Evolutionary conservation across 2,888 invertebrate genomes (phyloP), one percentile per base, ranked within the genome.

Genomic region (Drosophila differens): DNA sequence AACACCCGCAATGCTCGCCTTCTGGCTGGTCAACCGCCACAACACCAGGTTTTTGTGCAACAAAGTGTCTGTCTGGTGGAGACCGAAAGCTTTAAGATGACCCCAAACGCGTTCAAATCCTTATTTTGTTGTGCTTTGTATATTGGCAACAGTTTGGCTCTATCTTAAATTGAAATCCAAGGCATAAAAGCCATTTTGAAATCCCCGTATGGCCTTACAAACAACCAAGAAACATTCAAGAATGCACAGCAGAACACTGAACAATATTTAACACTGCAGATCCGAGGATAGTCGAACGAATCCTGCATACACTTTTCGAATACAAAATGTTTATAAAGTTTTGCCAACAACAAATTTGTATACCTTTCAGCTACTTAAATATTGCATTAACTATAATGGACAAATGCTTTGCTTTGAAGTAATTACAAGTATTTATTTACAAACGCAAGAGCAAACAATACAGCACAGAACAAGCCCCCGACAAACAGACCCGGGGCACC

Each of bases 151-250:
- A 78, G 74, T 75, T 86, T 72, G 59, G 44, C 49, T 68, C 41
- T 86, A 85, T 85, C 85, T 85, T 70, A 86, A 85, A 85, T 86
- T 82, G 79, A 86, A 85, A 85, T 85, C 89, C 82, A 65, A 76
- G 79, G 51, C 69, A 66, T 37, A 65, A 70, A 75, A 73, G 61
- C 22, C 7, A 22, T 54, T 51, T 25, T n/a, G 14, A 49, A 63
- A 54, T 54, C 14, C 5, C n/a, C 19, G 22, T 58, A 51, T 32
- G 49, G 39, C 28, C 22, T 14, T 6, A 14, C 65, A 65, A 52
- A 25, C 57, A 28, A 33, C 52, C 22, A 39, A 70, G n/a, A 53
- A 19, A 19, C 35, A 41, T 47, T 32, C 35, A 54, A 47, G 7
- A 49, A 39, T 16, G n/a, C 30, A 33, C 52, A 33, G 28, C 25